phyloP scores from a whole-genome alignment of 2,113 vertebrate species.

The Peromyscus californicus region DNA sequence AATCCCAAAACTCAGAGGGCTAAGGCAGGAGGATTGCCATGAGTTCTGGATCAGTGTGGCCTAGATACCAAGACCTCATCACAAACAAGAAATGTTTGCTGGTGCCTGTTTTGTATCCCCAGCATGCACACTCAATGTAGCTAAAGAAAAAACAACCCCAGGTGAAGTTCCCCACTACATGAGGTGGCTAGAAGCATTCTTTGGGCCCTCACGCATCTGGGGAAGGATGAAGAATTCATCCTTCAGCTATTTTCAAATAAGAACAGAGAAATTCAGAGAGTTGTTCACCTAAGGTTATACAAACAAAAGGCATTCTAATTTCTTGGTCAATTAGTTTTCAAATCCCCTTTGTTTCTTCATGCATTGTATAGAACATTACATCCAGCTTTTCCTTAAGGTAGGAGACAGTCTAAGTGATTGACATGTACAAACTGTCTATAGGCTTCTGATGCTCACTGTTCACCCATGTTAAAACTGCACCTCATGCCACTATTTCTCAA shows the following conservation, averaged over 20 bases:
- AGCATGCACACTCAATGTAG: neutral
- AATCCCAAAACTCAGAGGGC: neutral
- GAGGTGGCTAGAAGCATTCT: neutral
- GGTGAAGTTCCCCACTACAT: neutral
- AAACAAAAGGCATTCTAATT: conserved; percentile 35
- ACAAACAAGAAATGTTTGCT: neutral
- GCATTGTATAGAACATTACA: conserved; percentile 14
- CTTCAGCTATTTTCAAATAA: conserved; percentile 41
- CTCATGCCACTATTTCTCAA: neutral
- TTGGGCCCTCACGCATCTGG: neutral
- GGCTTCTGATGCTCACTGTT: neutral
- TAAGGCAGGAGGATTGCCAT: neutral
- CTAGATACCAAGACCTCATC: neutral
- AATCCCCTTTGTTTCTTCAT: conserved; percentile 18
- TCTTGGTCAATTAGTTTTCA: conserved; percentile 51
- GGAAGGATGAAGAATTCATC: neutral
- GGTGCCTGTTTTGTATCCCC: neutral
- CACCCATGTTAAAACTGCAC: neutral
- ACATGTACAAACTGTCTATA: neutral
- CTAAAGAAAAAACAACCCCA: neutral
- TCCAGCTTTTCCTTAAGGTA: neutral
- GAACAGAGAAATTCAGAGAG: conserved; percentile 46
- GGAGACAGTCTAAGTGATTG: conserved; percentile 8
- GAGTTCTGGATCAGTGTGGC: neutral
- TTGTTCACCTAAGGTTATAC: conserved; percentile 25